Percentiles rank a stretch among this genome's conserved stretches.
phyloP scores from a whole-genome alignment of 2,888 invertebrate species.

The Cryptocephalus moraei region DNA sequence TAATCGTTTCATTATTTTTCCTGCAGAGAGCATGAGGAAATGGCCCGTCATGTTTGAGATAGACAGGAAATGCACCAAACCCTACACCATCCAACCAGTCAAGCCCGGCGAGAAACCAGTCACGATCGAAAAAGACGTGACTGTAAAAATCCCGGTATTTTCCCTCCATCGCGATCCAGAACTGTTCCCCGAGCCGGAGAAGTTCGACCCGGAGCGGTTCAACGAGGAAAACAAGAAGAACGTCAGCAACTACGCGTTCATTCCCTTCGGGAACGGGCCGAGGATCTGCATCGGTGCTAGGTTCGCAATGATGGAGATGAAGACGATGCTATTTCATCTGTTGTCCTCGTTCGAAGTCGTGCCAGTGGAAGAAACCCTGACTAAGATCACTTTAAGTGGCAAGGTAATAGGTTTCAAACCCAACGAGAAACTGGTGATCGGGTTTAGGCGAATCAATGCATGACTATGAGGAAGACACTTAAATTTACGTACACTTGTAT shows the following conservation, averaged over 20 bases:
- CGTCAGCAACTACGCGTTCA: slow-evolving; percentile 41
- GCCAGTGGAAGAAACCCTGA: too few species aligned
- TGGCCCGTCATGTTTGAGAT: slow-evolving; percentile 47
- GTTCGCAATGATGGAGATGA: background rate
- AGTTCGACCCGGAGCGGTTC: slow-evolving; percentile 46
- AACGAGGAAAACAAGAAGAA: slow-evolving; percentile 43
- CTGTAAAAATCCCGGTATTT: slow-evolving; percentile 40
- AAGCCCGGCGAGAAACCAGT: slow-evolving; percentile 28
- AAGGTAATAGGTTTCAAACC: too few species aligned
- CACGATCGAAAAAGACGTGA: slow-evolving; percentile 38
- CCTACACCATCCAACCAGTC: slow-evolving; percentile 43
- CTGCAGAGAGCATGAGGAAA: slow-evolving; percentile 45
- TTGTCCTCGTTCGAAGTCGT: too few species aligned
- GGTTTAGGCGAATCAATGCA: too few species aligned
- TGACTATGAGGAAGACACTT: too few species aligned
- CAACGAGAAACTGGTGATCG: too few species aligned
- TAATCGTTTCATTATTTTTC: too few species aligned
- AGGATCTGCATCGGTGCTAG: slow-evolving; percentile 32
- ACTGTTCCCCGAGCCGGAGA: slow-evolving; percentile 45
- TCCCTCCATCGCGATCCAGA: slow-evolving; percentile 47
- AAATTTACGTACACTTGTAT: too few species aligned
- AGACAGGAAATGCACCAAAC: slow-evolving; percentile 45
- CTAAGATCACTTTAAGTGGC: too few species aligned
- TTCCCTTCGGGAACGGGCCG: slow-evolving; percentile 45
- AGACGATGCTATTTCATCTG: background rate